phyloP scores from a whole-genome alignment of 2,888 invertebrate genomes.

The Drosophila longiperda region DNA sequence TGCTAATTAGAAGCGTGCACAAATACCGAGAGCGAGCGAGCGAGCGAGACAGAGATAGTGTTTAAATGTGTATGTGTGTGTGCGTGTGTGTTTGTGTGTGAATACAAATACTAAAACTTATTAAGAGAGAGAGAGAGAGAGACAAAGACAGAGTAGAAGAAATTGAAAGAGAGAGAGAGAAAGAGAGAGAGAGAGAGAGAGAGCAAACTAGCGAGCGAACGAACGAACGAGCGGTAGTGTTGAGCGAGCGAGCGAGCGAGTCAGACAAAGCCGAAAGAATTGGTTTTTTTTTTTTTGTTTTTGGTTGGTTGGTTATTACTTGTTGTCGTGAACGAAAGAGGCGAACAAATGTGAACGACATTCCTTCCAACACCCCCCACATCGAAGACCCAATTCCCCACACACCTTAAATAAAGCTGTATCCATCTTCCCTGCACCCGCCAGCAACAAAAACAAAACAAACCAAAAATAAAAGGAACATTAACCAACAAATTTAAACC shows the following conservation, averaged over 20 bases:
- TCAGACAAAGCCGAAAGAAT: slow-evolving; percentile 43
- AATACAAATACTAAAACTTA: slow-evolving; percentile 45
- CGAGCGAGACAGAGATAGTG: slow-evolving; percentile 43
- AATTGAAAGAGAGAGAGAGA: slow-evolving; percentile 13
- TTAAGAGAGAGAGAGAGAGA: slow-evolving; percentile 32
- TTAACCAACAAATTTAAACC: neutral
- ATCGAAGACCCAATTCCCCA: slow-evolving; percentile 1
- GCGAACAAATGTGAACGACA: slow-evolving; percentile 33
- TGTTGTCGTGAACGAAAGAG: slow-evolving; percentile 34
- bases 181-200: slow-evolving; percentile 19
- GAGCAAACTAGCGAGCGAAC: slow-evolving; percentile 20
- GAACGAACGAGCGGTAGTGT: slow-evolving; percentile 9
- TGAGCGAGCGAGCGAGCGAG: slow-evolving; percentile 61
- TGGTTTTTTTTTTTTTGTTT: neutral
- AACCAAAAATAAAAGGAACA: neutral
- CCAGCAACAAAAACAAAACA: neutral
- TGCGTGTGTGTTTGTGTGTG: slow-evolving; percentile 20
- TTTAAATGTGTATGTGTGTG: slow-evolving; percentile 11
- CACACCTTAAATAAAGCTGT: neutral
- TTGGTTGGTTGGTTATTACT: neutral
- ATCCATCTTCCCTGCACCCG: neutral
- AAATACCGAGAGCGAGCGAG: slow-evolving; percentile 64
- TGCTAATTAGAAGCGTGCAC: slow-evolving; percentile 64
- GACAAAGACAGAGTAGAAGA: slow-evolving; percentile 28
- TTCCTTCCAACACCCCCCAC: slow-evolving; percentile 11